Conservation (phyloP, 2,797 vertebrate species). For the Picus viridis region DNA sequence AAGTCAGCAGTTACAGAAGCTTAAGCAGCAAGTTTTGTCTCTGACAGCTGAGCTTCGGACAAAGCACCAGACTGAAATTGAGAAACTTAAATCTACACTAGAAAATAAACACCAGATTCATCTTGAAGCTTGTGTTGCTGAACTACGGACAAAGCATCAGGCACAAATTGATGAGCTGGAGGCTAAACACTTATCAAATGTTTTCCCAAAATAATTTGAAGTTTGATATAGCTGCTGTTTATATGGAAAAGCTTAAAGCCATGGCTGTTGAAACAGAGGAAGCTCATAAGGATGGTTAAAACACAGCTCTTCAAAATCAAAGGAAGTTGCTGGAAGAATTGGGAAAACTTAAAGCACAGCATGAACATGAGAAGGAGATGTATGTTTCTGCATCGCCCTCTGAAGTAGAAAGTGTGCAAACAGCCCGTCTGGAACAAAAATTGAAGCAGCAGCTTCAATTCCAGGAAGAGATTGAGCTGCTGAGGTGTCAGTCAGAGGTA, state of each 20-base stretch:
- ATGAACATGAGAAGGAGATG: no score
- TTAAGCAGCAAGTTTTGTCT: constrained; percentile 60
- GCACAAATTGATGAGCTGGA: constrained; percentile 84
- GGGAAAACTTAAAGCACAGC: no score
- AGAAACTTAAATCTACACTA: constrained; percentile 69
- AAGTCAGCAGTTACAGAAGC: constrained; percentile 56
- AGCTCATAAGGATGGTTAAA: constrained; percentile 78
- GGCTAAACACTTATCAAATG: constrained; percentile 82
- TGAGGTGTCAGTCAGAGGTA: no score
- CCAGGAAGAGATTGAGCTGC: no score
- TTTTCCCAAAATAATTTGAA: constrained; percentile 75
- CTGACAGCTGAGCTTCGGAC: constrained; percentile 68
- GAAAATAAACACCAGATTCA: constrained; percentile 69
- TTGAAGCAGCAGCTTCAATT: no score
- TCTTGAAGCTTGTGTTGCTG: constrained; percentile 70
- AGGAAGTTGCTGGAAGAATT: no score
- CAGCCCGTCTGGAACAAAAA: no score
- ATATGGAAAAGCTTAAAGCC: constrained; percentile 81
- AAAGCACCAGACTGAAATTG: constrained; percentile 75
- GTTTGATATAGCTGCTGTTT: constrained; percentile 78
- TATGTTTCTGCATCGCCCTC: no score
- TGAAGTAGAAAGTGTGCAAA: no score
- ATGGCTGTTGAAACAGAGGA: constrained; percentile 82
- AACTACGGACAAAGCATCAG: constrained; percentile 77
- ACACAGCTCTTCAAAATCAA: no score